Conservation (phyloP, 2,113 vertebrate species). For the Caranx ignobilis region DNA sequence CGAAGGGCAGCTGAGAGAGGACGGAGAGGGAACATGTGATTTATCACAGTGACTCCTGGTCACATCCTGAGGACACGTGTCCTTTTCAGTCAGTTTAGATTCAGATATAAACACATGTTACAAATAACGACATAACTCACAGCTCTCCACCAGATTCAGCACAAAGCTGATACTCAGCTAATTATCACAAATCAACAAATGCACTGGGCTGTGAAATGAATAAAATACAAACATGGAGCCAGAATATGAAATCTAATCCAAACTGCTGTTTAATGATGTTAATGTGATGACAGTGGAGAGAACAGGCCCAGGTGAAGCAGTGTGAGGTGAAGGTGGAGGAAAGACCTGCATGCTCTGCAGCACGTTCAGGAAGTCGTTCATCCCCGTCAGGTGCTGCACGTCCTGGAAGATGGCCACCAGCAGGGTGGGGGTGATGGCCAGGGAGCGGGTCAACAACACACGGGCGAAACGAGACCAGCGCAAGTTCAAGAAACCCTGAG, state of each 20-base stretch:
- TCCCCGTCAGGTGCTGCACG: constrained; percentile 89
- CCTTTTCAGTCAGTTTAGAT: neutral
- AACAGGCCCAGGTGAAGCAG: neutral
- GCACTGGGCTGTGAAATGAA: too few relatives aligned
- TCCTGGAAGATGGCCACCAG: constrained; percentile 94
- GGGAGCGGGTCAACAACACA: constrained; percentile 91
- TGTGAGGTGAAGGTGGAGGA: too few relatives aligned
- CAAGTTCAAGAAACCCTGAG: constrained; percentile 93
- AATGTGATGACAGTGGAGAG: too few relatives aligned
- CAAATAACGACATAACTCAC: neutral
- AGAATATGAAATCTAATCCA: too few relatives aligned
- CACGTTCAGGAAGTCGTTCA: constrained; percentile 97
- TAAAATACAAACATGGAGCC: too few relatives aligned
- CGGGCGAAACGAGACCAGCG: constrained; percentile 95
- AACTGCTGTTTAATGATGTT: too few relatives aligned
- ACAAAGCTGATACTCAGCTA: too few relatives aligned
- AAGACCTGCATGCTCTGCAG: constrained; percentile 95
- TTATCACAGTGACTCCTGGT: neutral
- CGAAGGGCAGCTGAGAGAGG: constrained; percentile 87
- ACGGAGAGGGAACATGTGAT: neutral
- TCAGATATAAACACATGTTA: neutral
- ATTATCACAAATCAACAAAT: too few relatives aligned
- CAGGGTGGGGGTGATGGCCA: constrained; percentile 92
- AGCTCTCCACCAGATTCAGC: neutral
- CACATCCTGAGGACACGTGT: neutral